A percentile compares a stretch with the other conserved stretches of the same genome.
Conservation (phyloP, 2,797 vertebrate species). For the Catamblyrhynchus diadema region DNA sequence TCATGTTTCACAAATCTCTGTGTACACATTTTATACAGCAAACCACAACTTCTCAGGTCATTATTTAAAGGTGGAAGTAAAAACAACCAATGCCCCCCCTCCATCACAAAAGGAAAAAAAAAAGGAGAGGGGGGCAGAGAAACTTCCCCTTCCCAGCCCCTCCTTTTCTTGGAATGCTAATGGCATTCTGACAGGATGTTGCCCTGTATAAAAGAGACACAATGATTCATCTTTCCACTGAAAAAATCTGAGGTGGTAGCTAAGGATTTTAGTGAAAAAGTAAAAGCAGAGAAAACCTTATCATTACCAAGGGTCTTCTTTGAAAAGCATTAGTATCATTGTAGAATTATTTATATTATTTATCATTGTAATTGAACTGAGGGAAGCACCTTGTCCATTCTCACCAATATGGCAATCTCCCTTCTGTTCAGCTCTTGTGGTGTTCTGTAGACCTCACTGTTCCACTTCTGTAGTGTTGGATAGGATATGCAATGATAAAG, state of each 20-base stretch:
- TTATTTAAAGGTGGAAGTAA: neutral
- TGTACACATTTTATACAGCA: rapidly evolving
- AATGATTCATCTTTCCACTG: neutral
- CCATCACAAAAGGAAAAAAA: neutral
- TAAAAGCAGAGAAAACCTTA: neutral
- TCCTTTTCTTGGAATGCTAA: neutral
- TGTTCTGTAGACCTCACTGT: rapidly evolving
- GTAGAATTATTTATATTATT: neutral
- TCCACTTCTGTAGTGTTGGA: neutral
- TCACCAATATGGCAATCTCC: neutral
- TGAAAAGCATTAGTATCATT: neutral
- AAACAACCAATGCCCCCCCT: neutral
- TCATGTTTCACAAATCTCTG: neutral
- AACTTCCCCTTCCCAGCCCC: neutral
- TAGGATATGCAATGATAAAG: neutral
- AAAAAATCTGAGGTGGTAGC: neutral
- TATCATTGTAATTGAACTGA: neutral
- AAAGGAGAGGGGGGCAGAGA: neutral
- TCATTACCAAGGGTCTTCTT: neutral
- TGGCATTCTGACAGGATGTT: neutral
- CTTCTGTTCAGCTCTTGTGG: neutral
- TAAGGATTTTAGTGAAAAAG: neutral
- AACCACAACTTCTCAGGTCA: neutral
- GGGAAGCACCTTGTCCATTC: neutral
- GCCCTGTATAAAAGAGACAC: neutral